phyloP scores from a whole-genome alignment of 2,797 vertebrate species.

The Acridotheres tristis region DNA sequence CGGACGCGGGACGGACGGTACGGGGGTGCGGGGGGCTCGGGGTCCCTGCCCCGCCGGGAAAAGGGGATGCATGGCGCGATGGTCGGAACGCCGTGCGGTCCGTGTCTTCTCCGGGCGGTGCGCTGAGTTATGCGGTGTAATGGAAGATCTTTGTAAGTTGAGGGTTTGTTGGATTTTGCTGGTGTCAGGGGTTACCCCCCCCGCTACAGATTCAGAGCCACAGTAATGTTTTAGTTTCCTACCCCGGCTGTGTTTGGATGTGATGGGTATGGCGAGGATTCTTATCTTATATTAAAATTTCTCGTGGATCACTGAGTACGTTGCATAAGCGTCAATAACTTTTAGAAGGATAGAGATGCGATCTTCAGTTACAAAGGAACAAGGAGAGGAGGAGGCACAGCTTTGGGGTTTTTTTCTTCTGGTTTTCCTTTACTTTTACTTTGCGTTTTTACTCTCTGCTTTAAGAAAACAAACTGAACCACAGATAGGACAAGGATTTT shows the following conservation, averaged over 20 bases:
- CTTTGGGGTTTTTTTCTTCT: background rate
- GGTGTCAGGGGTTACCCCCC: too few relatives aligned
- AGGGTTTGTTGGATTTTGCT: background rate
- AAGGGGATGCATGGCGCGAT: fast-evolving
- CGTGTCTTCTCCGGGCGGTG: fast-evolving
- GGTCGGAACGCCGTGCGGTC: background rate
- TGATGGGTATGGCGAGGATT: background rate
- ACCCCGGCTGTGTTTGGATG: too few relatives aligned
- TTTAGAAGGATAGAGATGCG: background rate
- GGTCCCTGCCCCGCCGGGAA: background rate
- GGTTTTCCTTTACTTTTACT: background rate
- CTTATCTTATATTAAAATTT: background rate
- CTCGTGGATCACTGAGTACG: background rate
- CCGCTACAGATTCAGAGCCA: background rate
- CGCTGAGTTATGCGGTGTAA: background rate
- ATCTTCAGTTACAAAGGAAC: background rate
- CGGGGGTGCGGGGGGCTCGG: background rate
- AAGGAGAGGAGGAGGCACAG: background rate
- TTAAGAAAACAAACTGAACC: background rate
- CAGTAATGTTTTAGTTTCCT: background rate
- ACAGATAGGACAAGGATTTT: background rate
- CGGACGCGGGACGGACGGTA: background rate
- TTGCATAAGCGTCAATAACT: background rate
- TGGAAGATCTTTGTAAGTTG: background rate
- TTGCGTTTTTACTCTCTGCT: background rate